These are phyloP conservation scores for Cyprinus carpio DNA, from an alignment of 2,113 vertebrate species.

Conservation along the genomic window DNA sequence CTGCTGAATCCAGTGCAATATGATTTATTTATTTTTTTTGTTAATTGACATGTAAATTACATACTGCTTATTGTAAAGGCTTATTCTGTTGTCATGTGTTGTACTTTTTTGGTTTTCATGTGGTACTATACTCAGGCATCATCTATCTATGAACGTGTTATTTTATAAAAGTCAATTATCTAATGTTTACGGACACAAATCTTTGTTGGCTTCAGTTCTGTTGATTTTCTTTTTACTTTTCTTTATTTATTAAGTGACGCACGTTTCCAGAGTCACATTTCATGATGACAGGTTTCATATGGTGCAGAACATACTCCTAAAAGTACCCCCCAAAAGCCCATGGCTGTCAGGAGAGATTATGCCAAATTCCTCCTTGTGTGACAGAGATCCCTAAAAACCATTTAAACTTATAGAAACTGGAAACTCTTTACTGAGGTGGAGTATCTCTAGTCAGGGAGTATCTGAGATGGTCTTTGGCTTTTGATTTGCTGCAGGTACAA, in stretches of 20 bases:
- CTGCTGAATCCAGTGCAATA: conserved; percentile 41
- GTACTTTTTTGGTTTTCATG: conserved; percentile 24
- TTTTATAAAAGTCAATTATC: neutral
- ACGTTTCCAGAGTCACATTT: conserved; percentile 26
- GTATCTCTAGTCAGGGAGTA: conserved; percentile 22
- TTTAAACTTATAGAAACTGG: conserved; percentile 4
- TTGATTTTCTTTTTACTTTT: neutral
- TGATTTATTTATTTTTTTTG: too few species aligned
- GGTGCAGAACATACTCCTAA: conserved; percentile 18
- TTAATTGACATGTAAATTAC: conserved; percentile 26
- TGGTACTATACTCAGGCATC: conserved; percentile 35
- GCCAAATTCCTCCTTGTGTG: conserved; percentile 33
- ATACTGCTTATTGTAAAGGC: conserved; percentile 20
- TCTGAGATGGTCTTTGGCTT: conserved; percentile 25
- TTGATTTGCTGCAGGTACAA: conserved; percentile 47
- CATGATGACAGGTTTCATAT: conserved; percentile 12
- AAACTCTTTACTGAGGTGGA: conserved; percentile 31
- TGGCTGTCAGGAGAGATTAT: conserved; percentile 17
- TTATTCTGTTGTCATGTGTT: conserved; percentile 26
- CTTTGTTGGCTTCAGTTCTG: neutral
- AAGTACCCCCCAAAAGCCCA: neutral
- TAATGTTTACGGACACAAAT: conserved; percentile 28
- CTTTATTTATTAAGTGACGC: neutral
- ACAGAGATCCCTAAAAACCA: neutral
- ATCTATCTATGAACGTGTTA: neutral